Conservation (phyloP, 2,797 vertebrate species). For the Poeciliopsis presidionis region DNA sequence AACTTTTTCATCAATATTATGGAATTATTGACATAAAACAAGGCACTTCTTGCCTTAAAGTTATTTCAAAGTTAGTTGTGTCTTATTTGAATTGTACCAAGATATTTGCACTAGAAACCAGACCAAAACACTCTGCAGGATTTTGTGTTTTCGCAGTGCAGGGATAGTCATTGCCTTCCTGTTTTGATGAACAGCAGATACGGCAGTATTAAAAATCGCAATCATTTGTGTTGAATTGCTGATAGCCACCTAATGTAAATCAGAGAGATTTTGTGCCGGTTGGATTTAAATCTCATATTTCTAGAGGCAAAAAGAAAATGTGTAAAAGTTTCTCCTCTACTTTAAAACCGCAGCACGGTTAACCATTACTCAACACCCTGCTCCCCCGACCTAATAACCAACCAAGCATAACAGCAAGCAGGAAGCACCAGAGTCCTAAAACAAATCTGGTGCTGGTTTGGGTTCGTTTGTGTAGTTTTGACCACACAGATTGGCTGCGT, state of each 20-base stretch:
- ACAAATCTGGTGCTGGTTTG: neutral
- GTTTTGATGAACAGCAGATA: neutral
- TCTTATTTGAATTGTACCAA: too few relatives aligned
- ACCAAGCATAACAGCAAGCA: neutral
- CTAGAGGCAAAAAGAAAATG: neutral
- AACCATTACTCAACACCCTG: neutral
- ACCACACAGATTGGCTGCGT: neutral
- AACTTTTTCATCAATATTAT: neutral
- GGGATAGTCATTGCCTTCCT: neutral
- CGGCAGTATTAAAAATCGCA: neutral
- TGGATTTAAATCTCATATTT: neutral
- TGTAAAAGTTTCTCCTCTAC: neutral
- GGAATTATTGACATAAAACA: too few relatives aligned
- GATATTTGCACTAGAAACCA: too few relatives aligned
- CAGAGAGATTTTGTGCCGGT: neutral
- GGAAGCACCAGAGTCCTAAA: neutral
- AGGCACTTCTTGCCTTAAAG: too few relatives aligned
- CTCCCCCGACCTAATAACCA: neutral
- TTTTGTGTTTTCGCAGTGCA: too few relatives aligned
- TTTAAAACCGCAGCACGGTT: neutral
- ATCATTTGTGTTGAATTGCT: neutral
- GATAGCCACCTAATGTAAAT: neutral
- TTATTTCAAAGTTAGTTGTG: too few relatives aligned
- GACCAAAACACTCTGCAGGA: too few relatives aligned
- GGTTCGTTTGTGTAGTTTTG: conserved; percentile 7